Conservation (phyloP, 2,797 vertebrate species). For the Lutjanus argentimaculatus region DNA sequence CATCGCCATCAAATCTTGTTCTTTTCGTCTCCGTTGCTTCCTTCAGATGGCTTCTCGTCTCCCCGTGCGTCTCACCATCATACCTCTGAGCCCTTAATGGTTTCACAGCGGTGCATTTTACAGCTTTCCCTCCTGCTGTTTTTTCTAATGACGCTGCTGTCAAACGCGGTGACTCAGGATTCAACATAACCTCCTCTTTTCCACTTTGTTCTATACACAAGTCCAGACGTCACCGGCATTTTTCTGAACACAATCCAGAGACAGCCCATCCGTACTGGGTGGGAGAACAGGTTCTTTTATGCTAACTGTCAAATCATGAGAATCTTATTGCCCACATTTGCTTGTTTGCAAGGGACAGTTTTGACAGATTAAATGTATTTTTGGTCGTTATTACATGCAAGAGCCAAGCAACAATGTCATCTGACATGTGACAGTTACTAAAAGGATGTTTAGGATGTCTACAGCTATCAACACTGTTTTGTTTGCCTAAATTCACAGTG, state of each 20-base stretch:
- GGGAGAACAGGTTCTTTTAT: conserved; percentile 19
- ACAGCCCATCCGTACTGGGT: background rate
- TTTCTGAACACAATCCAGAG: conserved; percentile 10
- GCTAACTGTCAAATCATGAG: conserved; percentile 33
- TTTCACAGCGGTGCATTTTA: conserved; percentile 45
- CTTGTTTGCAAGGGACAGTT: conserved; percentile 27
- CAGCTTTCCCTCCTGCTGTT: conserved; percentile 21
- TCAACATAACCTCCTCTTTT: conserved; percentile 9
- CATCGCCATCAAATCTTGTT: conserved; percentile 6
- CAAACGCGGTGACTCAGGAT: conserved; percentile 34
- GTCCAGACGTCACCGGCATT: background rate
- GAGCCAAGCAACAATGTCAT: background rate
- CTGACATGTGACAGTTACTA: conserved; percentile 20
- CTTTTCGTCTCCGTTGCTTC: background rate
- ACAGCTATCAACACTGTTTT: conserved; percentile 1
- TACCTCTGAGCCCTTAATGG: conserved; percentile 38
- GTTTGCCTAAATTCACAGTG: background rate
- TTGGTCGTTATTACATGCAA: background rate
- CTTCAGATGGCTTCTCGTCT: conserved; percentile 25
- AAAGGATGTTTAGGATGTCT: conserved; percentile 24
- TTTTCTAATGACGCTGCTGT: conserved; percentile 52
- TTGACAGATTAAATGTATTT: conserved; percentile 49
- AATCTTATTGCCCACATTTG: conserved; percentile 24
- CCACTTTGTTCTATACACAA: conserved; percentile 16
- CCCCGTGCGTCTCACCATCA: conserved; percentile 12